Evolutionary conservation across 2,797 vertebrate species (phyloP).

Genomic region (Mormyrus proboscirostris): DNA sequence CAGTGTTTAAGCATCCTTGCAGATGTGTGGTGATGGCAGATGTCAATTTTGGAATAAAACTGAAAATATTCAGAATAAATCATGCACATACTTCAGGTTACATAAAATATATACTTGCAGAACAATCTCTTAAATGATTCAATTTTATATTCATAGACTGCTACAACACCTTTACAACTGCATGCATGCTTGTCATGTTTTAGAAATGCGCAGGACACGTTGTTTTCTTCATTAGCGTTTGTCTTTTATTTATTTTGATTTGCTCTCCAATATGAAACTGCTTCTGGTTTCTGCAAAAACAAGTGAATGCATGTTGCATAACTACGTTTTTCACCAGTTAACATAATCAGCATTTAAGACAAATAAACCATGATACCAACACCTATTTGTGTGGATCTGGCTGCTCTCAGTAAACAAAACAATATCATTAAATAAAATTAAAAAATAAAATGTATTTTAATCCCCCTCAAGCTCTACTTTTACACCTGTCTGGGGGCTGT

Average conservation of each 20-base stretch:
- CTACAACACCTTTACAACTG: not conserved
- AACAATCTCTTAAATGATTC: not conserved
- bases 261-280: not conserved
- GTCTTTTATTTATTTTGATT: not conserved
- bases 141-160: not conserved
- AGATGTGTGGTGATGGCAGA: not conserved
- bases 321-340: not conserved
- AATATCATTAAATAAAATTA: not conserved
- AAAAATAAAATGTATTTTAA: not conserved
- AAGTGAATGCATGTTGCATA: not conserved
- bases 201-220: not conserved
- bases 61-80: not conserved
- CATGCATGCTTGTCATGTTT: not conserved
- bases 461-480: conserved; percentile 27
- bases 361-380: not conserved
- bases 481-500: conserved; percentile 51
- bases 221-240: not conserved
- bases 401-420: not conserved
- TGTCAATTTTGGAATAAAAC: not conserved
- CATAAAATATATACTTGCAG: not conserved
- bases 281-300: not conserved
- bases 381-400: not conserved
- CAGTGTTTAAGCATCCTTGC: not conserved
- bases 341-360: not conserved
- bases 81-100: not conserved